Evolutionary conservation across 1,140 invertebrate genomes (phyloP).

Genomic region (Brachystomella parvula): DNA sequence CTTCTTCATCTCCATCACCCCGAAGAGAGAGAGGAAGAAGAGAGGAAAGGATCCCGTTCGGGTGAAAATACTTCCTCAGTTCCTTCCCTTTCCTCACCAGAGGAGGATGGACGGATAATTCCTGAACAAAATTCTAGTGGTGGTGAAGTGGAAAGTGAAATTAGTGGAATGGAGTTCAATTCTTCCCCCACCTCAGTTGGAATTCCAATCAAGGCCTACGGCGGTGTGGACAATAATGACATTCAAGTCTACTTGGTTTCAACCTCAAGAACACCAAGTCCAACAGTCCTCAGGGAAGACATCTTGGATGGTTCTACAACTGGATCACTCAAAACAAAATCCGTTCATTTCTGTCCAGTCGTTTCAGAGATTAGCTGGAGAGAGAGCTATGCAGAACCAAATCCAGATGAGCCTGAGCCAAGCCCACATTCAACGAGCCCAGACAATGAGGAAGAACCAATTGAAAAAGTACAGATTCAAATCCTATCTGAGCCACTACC

Average conservation of each 20-base stretch:
- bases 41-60: neutral
- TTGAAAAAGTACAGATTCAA: conserved; percentile 14
- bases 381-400: conserved; percentile 35
- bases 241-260: conserved; percentile 32
- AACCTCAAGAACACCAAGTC: conserved; percentile 30
- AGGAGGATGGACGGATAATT: neutral
- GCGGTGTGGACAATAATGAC: conserved; percentile 25
- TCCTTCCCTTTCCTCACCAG: neutral
- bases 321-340: conserved; percentile 6
- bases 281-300: conserved; percentile 12
- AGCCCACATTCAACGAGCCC: neutral
- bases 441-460: neutral
- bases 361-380: conserved; percentile 36
- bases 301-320: neutral
- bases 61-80: neutral
- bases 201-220: conserved; percentile 29
- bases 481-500: neutral
- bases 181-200: neutral
- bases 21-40: neutral
- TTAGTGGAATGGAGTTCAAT: neutral
- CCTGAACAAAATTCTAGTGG: neutral
- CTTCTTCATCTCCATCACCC: neutral
- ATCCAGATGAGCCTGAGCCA: conserved; percentile 11
- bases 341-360: conserved; percentile 16
- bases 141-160: conserved; percentile 20